These are phyloP conservation scores for Salvelinus sp. DNA, from an alignment of 2,113 vertebrate genomes.

Conservation along the genomic window DNA sequence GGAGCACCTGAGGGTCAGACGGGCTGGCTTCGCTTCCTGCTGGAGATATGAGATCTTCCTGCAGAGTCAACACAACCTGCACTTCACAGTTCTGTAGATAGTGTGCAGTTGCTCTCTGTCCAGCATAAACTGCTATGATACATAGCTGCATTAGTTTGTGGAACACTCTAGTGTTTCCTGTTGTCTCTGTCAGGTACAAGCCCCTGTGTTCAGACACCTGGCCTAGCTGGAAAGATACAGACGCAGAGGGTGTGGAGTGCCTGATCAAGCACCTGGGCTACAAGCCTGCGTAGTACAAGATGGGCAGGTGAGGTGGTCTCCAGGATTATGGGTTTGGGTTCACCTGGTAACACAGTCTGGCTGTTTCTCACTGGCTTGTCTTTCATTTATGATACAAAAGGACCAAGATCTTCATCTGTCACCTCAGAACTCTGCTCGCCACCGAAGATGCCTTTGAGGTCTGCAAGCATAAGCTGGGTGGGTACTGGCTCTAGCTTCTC, in stretches of 20 bases:
- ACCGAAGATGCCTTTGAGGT: conserved; percentile 93
- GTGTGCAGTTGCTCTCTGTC: neutral
- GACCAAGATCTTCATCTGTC: conserved; percentile 97
- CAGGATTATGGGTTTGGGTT: neutral
- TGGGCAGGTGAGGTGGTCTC: conserved; percentile 82
- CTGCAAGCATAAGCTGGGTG: conserved; percentile 89
- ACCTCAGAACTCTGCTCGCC: conserved; percentile 90
- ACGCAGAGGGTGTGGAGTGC: conserved; percentile 85
- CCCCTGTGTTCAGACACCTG: conserved; percentile 93
- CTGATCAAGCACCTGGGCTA: conserved; percentile 90
- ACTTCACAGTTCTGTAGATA: neutral
- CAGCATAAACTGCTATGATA: too few species aligned
- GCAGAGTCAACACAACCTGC: conserved; percentile 73
- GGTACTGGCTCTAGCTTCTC: conserved; percentile 15
- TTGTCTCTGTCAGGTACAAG: conserved; percentile 82
- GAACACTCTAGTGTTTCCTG: neutral
- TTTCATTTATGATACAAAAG: conserved; percentile 65
- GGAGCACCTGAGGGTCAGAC: conserved; percentile 90
- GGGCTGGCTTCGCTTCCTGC: conserved; percentile 91
- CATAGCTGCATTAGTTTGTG: too few species aligned
- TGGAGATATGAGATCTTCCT: conserved; percentile 89
- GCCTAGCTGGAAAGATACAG: conserved; percentile 88
- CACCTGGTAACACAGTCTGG: neutral
- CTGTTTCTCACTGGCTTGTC: neutral
- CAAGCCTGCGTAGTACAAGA: conserved; percentile 89